Conservation (phyloP, 2,797 vertebrate genomes). For the Petrocephalus schoutedeni region DNA sequence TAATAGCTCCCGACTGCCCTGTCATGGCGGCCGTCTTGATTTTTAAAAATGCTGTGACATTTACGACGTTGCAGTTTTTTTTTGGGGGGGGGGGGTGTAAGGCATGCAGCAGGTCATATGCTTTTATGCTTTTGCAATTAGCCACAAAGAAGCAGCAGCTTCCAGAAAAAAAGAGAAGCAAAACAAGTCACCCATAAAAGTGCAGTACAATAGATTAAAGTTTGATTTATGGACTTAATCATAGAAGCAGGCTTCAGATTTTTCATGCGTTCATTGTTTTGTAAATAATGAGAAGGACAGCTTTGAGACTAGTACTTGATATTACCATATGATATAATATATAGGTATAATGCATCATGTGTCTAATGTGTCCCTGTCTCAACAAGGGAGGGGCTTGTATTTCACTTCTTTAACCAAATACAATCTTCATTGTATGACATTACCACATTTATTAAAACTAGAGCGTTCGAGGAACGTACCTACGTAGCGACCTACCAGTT, state of each 20-base stretch:
- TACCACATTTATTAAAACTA: not conserved
- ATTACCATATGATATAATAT: not conserved
- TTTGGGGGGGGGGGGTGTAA: not conserved
- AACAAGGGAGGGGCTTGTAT: not conserved
- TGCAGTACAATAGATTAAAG: not conserved
- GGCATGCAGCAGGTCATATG: not conserved
- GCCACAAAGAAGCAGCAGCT: not conserved
- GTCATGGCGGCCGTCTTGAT: not conserved
- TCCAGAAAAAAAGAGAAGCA: not conserved
- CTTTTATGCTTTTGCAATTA: not conserved
- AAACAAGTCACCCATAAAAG: not conserved
- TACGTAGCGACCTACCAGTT: too few species aligned
- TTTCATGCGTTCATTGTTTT: not conserved
- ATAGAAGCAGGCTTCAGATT: not conserved
- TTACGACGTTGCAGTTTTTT: not conserved
- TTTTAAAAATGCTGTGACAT: slow-evolving; percentile 14
- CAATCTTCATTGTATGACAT: not conserved
- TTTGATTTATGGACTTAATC: not conserved
- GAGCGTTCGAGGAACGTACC: too few species aligned
- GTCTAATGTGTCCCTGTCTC: not conserved
- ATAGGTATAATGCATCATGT: too few species aligned
- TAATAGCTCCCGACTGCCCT: not conserved
- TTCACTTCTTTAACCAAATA: not conserved
- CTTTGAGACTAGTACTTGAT: not conserved
- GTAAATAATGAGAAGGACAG: not conserved